Percentiles rank a stretch among this genome's conserved stretches.
These are phyloP conservation scores for Novumbra hubbsi DNA, from an alignment of 2,797 vertebrate genomes.

Conservation along the genomic window DNA sequence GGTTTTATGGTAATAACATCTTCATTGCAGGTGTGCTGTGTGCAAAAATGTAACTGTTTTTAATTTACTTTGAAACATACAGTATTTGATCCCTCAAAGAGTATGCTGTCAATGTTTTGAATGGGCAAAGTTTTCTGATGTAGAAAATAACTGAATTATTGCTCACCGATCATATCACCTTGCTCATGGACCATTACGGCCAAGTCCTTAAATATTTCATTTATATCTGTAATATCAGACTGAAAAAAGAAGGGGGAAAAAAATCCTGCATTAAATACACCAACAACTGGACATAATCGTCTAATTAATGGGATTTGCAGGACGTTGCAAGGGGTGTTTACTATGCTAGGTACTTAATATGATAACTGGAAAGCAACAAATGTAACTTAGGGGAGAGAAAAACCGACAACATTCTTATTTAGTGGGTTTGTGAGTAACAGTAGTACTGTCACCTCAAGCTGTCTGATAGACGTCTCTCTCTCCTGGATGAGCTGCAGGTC, in stretches of 20 bases:
- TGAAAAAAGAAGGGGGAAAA: conserved; percentile 55
- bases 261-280: background rate
- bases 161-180: conserved; percentile 95
- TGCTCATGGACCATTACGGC: conserved; percentile 98
- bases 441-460: conserved; percentile 81
- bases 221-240: conserved; percentile 96
- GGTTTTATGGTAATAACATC: no score
- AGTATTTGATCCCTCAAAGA: background rate
- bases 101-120: background rate
- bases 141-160: background rate
- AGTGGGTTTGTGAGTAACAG: background rate
- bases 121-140: background rate
- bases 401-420: no score
- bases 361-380: background rate
- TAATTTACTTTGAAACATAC: background rate
- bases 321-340: background rate
- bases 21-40: no score
- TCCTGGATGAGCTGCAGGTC: conserved; percentile 92
- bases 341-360: background rate
- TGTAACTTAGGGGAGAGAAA: background rate
- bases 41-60: no score
- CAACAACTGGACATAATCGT: background rate
- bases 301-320: background rate
- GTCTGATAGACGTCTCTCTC: conserved; percentile 86
- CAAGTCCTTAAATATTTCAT: conserved; percentile 98